Evolutionary conservation across 1,140 invertebrate species (phyloP).

Genomic region (Lordiphosa collinella): DNA sequence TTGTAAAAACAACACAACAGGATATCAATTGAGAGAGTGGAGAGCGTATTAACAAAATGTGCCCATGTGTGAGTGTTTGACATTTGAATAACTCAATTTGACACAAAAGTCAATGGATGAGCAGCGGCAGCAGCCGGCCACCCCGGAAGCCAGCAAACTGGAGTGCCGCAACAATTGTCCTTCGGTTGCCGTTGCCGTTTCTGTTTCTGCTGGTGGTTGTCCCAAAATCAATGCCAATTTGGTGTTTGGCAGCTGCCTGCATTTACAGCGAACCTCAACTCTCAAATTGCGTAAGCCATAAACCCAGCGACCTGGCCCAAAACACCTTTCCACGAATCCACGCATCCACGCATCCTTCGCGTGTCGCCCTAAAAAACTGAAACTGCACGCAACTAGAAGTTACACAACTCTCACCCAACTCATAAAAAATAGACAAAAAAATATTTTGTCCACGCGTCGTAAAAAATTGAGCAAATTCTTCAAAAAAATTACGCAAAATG

Average conservation of each 20-base stretch:
- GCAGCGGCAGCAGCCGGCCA: constrained; percentile 45
- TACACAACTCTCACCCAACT: constrained; percentile 20
- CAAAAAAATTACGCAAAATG: constrained; percentile 51
- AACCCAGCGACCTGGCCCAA: constrained; percentile 23
- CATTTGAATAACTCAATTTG: constrained; percentile 73
- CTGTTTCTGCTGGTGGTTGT: too few species aligned
- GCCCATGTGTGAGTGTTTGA: constrained; percentile 46
- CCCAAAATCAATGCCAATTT: constrained; percentile 12
- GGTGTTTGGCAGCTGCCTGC: constrained; percentile 19
- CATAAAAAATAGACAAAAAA: constrained; percentile 31
- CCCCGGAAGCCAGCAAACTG: constrained; percentile 52
- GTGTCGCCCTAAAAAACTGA: constrained; percentile 70
- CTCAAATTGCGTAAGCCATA: constrained; percentile 61
- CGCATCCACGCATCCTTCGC: constrained; percentile 26
- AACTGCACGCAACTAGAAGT: constrained; percentile 73
- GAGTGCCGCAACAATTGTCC: constrained; percentile 3
- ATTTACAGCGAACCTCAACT: constrained; percentile 15
- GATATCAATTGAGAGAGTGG: constrained; percentile 64
- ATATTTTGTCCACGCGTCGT: constrained; percentile 40
- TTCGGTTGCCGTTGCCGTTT: too few species aligned
- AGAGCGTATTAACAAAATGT: constrained; percentile 61
- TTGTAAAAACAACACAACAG: constrained; percentile 78
- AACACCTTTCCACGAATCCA: constrained; percentile 35
- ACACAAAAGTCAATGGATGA: constrained; percentile 74
- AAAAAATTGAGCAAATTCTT: constrained; percentile 15